A percentile compares a stretch with the other conserved stretches of the same genome.
phyloP scores from a whole-genome alignment of 1,140 invertebrate genomes.

The Drosophila novamexicana region DNA sequence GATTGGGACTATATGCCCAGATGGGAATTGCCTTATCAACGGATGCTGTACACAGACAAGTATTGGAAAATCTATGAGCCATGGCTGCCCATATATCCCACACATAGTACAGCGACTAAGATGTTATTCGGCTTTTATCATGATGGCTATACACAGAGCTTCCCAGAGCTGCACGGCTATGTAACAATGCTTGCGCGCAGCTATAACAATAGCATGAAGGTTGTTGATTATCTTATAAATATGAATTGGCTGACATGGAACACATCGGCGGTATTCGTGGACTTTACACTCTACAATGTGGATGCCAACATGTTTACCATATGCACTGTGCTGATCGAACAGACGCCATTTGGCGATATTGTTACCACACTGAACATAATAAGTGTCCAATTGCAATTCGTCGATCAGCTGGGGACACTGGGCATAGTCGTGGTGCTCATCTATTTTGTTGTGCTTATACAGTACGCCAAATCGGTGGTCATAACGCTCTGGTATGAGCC shows the following conservation, averaged over 20 bases:
- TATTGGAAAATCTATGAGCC: constrained; percentile 69
- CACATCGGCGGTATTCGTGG: constrained; percentile 59
- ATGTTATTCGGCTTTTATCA: constrained; percentile 23
- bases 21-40: constrained; percentile 52
- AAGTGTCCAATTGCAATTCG: constrained; percentile 23
- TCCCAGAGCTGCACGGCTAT: constrained; percentile 55
- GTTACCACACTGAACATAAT: not conserved
- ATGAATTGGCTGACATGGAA: constrained; percentile 48
- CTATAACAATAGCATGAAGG: constrained; percentile 25
- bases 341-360: constrained; percentile 50
- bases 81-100: constrained; percentile 32
- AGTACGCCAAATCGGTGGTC: constrained; percentile 43
- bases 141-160: constrained; percentile 11
- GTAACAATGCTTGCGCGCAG: constrained; percentile 36
- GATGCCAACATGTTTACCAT: constrained; percentile 59
- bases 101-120: not conserved
- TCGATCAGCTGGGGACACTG: not conserved
- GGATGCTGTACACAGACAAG: constrained; percentile 46
- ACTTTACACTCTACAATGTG: constrained; percentile 67
- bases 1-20: constrained; percentile 22
- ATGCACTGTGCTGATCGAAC: constrained; percentile 50
- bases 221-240: constrained; percentile 44
- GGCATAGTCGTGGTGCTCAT: constrained; percentile 7
- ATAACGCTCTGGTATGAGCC: constrained; percentile 50
- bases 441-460: constrained; percentile 50